Evolutionary conservation across 2,797 vertebrate genomes (phyloP), one percentile per base, ranked within the genome.

Genomic region (Dicrostonyx torquatus): DNA sequence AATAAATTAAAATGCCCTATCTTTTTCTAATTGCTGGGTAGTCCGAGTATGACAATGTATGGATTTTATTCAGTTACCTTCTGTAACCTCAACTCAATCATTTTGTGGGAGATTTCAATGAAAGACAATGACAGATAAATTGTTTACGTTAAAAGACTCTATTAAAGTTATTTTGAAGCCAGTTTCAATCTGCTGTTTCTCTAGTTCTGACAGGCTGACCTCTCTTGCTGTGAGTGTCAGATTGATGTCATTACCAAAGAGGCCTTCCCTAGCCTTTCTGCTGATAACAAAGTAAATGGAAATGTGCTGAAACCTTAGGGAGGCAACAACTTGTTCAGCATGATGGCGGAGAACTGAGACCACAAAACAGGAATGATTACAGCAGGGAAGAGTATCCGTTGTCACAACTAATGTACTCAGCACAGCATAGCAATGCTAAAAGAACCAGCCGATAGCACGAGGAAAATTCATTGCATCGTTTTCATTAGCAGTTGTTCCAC

Each of bases 201-300:
- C 94, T 92, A 92, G 91, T 97, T 97, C 97, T 98, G 97, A 98
- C 97, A 97, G 98, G 97, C 96, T 97, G 98, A 98, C 97, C 98
- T 98, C 97, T 98, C 97, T 98, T 94, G 43, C 96, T 97, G 92
- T 97, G 97, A 96, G 90, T 95, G 96, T 97, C 85, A 55, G 97
- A 97, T 97, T 96, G 97, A 98, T 98, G 98, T 95, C 96, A 98
- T 98, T 97, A 98, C 94, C 55, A 95, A 98, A 97, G 96, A 97
- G 97, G 93, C 97, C 91, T 89, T 97, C 96, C 96, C 96, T 96
- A 97, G 97, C 83, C 79, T 97, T 97, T 98, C 97, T 95, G 95
- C 93, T 96, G 97, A 98, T 98, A 98, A 98, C 97, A 98, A 98
- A 98, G 97, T 97, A 98, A 98, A 98, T 97, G 97, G 96, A 98